phyloP scores from a whole-genome alignment of 2,797 vertebrate genomes.

The Anniella stebbinsi region DNA sequence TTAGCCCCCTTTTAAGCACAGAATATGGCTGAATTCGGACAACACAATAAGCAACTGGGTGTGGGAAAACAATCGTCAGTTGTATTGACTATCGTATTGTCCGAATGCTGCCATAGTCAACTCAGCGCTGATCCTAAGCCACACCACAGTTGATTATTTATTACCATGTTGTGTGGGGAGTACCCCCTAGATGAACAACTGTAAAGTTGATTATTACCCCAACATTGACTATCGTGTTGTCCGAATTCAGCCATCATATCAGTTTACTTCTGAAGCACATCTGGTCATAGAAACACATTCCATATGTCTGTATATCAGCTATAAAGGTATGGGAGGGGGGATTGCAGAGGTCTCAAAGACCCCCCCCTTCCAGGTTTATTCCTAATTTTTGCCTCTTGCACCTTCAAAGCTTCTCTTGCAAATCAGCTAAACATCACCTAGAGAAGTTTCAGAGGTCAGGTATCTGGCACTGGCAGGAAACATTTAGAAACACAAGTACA shows the following conservation, averaged over 20 bases:
- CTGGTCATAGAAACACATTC: slow-evolving; percentile 45
- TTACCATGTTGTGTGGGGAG: too few relatives aligned
- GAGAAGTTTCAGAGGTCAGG: slow-evolving; percentile 77
- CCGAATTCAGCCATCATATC: too few relatives aligned
- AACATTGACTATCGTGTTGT: too few relatives aligned
- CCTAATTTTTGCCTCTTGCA: slow-evolving; percentile 58
- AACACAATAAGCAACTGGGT: too few relatives aligned
- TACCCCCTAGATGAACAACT: too few relatives aligned
- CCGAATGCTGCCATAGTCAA: too few relatives aligned
- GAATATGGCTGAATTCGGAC: too few relatives aligned
- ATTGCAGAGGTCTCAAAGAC: slow-evolving; percentile 35
- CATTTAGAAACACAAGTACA: slow-evolving; percentile 73
- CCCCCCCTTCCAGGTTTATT: slow-evolving; percentile 57
- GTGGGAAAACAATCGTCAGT: too few relatives aligned
- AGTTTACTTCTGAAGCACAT: slow-evolving; percentile 54
- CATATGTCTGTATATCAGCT: slow-evolving; percentile 53
- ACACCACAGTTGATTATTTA: too few relatives aligned
- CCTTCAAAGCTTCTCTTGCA: slow-evolving; percentile 73
- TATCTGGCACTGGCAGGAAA: slow-evolving; percentile 69
- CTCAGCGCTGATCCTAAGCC: too few relatives aligned
- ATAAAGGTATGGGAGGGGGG: slow-evolving; percentile 54
- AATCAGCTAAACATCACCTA: slow-evolving; percentile 70
- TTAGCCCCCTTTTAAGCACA: slow-evolving; percentile 47
- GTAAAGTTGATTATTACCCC: too few relatives aligned
- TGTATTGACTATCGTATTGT: too few relatives aligned